Evolutionary conservation across 2,888 invertebrate genomes (phyloP), one percentile per base, ranked within the genome.

Genomic region (Lymantria dispar): DNA sequence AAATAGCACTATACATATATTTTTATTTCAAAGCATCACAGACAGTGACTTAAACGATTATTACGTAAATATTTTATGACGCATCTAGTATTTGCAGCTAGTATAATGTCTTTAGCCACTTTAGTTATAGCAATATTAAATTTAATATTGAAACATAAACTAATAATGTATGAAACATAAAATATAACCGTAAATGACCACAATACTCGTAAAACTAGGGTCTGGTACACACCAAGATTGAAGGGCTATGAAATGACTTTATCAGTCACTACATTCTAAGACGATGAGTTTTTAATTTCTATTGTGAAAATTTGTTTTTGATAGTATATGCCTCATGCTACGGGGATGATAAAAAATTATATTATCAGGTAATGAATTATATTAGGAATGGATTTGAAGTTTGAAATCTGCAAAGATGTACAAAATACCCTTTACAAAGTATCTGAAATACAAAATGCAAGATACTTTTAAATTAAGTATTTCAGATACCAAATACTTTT

Each of bases 141-240:
- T 14, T 38, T 42, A 43, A 37, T 42, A 15, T 12, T 38, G 12
- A 37, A 30, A 46, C 46, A 33, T 50, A 36, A 47, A 15, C 5
- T 40, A 37, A 33, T 51, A 47, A 47, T 40, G 46, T 30, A 38
- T 39, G 9, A 33, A 29, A 29, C 41, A 44, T 47, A 44, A 47
- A 44, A 52, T 44, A 39, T 47, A 43, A 45, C 22, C 47, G 40
- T 47, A 52, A 47, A 52, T 52, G 47, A 37, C 51, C 44, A 37
- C 30, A 12, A 36, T 9, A 36, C 8, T 38, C 51, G 39, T 52
- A 52, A 52, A 50, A 50, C 45, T 46, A 52, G 47, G 51, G 51
- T 30, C 46, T 37, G 22, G 14, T 29, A 14, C 38, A 45, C n/a
- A 7, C 7, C 38, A 38, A 38, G 33, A 38, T n/a, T 38, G 38